A percentile compares a stretch with the other conserved stretches of the same genome.
These are phyloP conservation scores for Torymus aiolomorphi DNA, from an alignment of 2,888 invertebrate species.

Conservation along the genomic window DNA sequence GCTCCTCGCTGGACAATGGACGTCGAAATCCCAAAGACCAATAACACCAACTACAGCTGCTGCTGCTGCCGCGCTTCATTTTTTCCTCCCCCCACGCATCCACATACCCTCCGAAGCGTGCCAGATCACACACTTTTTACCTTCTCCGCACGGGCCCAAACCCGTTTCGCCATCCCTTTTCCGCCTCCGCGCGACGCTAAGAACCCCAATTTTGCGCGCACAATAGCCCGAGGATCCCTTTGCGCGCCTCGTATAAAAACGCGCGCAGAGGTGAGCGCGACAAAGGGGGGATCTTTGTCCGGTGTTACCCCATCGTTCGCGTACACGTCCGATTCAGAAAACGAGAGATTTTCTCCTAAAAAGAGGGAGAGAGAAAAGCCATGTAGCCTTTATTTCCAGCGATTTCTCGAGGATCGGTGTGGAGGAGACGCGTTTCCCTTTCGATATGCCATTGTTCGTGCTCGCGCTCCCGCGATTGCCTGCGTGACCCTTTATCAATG, in stretches of 20 bases:
- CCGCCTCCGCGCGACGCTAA: slow-evolving; percentile 66
- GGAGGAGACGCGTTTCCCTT: not conserved
- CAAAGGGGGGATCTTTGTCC: slow-evolving; percentile 67
- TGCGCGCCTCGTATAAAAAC: slow-evolving; percentile 67
- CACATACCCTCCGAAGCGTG: slow-evolving; percentile 3
- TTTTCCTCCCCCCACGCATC: slow-evolving; percentile 25
- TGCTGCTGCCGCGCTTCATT: slow-evolving; percentile 41
- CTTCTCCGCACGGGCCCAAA: slow-evolving; percentile 63
- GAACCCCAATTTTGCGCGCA: slow-evolving; percentile 70
- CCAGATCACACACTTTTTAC: slow-evolving; percentile 63
- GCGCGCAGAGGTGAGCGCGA: slow-evolving; percentile 61
- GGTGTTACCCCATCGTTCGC: slow-evolving; percentile 68
- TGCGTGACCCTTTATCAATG: slow-evolving; percentile 59
- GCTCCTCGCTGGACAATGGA: slow-evolving; percentile 42
- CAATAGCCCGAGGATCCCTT: slow-evolving; percentile 66
- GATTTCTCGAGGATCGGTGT: slow-evolving; percentile 37
- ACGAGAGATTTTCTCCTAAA: slow-evolving; percentile 58
- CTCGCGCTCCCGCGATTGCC: slow-evolving; percentile 57
- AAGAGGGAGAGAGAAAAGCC: slow-evolving; percentile 36
- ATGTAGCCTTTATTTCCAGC: slow-evolving; percentile 51
- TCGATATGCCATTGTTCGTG: slow-evolving; percentile 53
- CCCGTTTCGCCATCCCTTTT: slow-evolving; percentile 69
- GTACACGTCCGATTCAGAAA: slow-evolving; percentile 65
- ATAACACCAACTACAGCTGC: slow-evolving; percentile 60
- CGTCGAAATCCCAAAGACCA: slow-evolving; percentile 46